These are phyloP conservation scores for Phortica okadai DNA, from an alignment of 2,888 invertebrate genomes.

Conservation along the genomic window DNA sequence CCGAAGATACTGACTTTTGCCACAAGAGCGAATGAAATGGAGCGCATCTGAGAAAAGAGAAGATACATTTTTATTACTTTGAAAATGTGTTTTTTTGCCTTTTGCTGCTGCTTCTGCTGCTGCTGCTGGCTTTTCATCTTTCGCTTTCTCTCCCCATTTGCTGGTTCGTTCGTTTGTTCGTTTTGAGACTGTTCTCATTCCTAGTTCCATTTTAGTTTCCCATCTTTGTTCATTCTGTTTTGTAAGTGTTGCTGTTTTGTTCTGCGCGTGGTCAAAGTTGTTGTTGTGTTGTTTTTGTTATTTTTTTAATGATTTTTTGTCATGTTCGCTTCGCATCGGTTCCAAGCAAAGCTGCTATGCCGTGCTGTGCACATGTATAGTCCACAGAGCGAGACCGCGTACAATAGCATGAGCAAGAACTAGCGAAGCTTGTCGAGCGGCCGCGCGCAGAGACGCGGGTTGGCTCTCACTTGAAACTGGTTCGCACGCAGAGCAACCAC, in stretches of 20 bases:
- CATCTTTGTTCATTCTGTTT: neutral
- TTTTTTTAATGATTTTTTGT: conserved; percentile 61
- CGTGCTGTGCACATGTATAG: conserved; percentile 26
- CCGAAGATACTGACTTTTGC: neutral
- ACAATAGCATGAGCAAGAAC: neutral
- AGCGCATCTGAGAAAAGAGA: conserved; percentile 36
- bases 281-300: conserved; percentile 46
- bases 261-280: conserved; percentile 30
- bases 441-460: conserved; percentile 32
- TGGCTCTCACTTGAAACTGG: conserved; percentile 29
- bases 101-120: conserved; percentile 43
- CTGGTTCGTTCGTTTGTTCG: conserved; percentile 11
- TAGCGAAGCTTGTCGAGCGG: conserved; percentile 4
- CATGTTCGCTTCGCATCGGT: conserved; percentile 51
- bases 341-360: conserved; percentile 39
- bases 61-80: conserved; percentile 60
- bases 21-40: conserved; percentile 37
- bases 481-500: conserved; percentile 28
- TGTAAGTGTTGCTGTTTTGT: conserved; percentile 26
- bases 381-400: conserved; percentile 15
- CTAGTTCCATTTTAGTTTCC: conserved; percentile 12
- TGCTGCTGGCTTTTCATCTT: conserved; percentile 47
- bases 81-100: conserved; percentile 41
- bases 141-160: conserved; percentile 18
- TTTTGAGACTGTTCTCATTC: conserved; percentile 38